A percentile compares a stretch with the other conserved stretches of the same genome.
Evolutionary conservation across 2,113 vertebrate genomes (phyloP).

Genomic region (Dasyurus viverrinus): DNA sequence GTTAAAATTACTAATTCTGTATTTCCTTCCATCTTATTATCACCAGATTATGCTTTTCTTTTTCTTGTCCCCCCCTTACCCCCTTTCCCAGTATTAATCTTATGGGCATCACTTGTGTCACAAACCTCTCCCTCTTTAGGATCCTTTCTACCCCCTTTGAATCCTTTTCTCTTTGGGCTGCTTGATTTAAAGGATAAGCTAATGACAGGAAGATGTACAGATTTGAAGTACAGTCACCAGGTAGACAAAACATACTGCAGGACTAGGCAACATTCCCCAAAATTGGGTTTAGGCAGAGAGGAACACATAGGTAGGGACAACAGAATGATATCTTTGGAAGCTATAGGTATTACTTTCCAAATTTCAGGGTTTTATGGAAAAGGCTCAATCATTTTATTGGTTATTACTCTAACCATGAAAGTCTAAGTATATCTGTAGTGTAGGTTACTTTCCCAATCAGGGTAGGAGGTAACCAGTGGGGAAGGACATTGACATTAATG

Average conservation of each 20-base stretch:
- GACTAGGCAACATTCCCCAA: too few relatives aligned
- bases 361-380: not conserved
- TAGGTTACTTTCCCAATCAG: not conserved
- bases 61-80: too few relatives aligned
- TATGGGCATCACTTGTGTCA: too few relatives aligned
- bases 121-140: too few relatives aligned
- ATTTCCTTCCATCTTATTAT: too few relatives aligned
- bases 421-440: not conserved
- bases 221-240: not conserved
- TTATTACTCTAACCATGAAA: not conserved
- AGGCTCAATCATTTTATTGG: not conserved
- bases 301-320: not conserved
- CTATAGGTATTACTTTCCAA: not conserved
- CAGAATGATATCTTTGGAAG: not conserved
- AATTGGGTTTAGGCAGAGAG: too few relatives aligned
- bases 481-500: not conserved
- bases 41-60: too few relatives aligned
- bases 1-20: too few relatives aligned
- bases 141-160: too few relatives aligned
- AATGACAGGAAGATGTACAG: not conserved
- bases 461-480: not conserved
- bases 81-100: too few relatives aligned
- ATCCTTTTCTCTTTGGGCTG: too few relatives aligned
- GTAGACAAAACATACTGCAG: too few relatives aligned
- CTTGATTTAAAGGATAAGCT: not conserved